phyloP scores from a whole-genome alignment of 2,888 invertebrate genomes.

The Trachelus tabidus region DNA sequence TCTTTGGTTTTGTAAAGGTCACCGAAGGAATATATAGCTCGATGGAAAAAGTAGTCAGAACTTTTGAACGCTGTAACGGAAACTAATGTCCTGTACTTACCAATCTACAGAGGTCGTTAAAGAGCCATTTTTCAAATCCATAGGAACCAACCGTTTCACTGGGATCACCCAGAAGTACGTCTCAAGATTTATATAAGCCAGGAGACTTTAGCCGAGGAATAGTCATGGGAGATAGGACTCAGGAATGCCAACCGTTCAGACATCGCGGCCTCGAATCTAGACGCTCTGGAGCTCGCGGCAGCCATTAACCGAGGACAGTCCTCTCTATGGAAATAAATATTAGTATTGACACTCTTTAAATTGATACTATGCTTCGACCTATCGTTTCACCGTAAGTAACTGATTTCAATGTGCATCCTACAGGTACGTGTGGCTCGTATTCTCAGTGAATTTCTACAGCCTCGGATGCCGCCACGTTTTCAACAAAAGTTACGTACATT shows the following conservation, averaged over 20 bases:
- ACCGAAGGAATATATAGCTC: background rate
- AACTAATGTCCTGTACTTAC: background rate
- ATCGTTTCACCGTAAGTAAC: background rate
- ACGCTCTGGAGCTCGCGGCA: slow-evolving; percentile 26
- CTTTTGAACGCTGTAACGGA: background rate
- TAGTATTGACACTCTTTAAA: slow-evolving; percentile 26
- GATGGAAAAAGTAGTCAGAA: background rate
- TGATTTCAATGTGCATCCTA: background rate
- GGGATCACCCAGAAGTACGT: slow-evolving; percentile 21
- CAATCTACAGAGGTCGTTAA: background rate
- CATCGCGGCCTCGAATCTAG: slow-evolving; percentile 37
- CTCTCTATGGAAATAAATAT: slow-evolving; percentile 27
- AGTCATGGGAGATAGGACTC: slow-evolving; percentile 22
- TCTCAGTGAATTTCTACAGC: background rate
- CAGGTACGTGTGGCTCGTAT: background rate
- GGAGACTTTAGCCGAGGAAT: slow-evolving; percentile 20
- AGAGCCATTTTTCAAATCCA: slow-evolving; percentile 10
- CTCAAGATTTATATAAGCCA: slow-evolving; percentile 34
- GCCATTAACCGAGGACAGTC: slow-evolving; percentile 39
- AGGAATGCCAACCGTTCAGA: slow-evolving; percentile 33
- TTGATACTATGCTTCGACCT: background rate
- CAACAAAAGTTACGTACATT: slow-evolving; percentile 14
- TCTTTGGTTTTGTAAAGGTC: background rate
- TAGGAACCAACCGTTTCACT: background rate
- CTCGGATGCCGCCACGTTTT: background rate